A percentile compares a stretch with the other conserved stretches of the same genome.
Evolutionary conservation across 2,888 invertebrate genomes (phyloP).

Genomic region (Limnephilus rhombicus): DNA sequence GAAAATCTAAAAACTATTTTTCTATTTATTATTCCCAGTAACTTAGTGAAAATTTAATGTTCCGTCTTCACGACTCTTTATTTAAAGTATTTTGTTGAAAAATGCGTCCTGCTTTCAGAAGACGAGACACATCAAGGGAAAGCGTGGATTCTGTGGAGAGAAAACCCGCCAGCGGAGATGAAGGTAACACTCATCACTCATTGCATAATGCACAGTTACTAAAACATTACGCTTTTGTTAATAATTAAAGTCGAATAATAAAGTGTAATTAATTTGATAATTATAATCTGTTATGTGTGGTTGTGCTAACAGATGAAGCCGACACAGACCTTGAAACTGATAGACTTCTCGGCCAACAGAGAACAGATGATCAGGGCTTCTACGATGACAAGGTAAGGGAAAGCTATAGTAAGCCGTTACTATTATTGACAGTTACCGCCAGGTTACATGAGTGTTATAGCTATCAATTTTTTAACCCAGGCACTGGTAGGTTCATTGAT

Average conservation of each 20-base stretch:
- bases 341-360: slow-evolving; percentile 94
- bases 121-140: slow-evolving; percentile 80
- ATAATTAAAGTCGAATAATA: neutral
- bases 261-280: neutral
- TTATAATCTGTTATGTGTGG: slow-evolving; percentile 6
- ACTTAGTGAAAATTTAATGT: neutral
- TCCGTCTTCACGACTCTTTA: neutral
- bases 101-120: slow-evolving; percentile 71
- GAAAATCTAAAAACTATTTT: neutral
- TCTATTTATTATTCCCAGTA: neutral
- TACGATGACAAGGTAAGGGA: slow-evolving; percentile 88
- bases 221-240: slow-evolving; percentile 8
- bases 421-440: neutral
- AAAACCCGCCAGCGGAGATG: slow-evolving; percentile 83
- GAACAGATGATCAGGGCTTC: slow-evolving; percentile 95
- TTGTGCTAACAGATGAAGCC: slow-evolving; percentile 84
- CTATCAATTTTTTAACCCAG: neutral
- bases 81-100: neutral
- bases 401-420: neutral
- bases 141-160: slow-evolving; percentile 80
- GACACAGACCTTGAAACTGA: slow-evolving; percentile 99
- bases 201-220: slow-evolving; percentile 35
- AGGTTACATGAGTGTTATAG: neutral
- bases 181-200: slow-evolving; percentile 71
- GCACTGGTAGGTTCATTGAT: neutral